A percentile compares a stretch with the other conserved stretches of the same genome.
Evolutionary conservation across 2,797 vertebrate species (phyloP).

Genomic region (Zalophus californianus): DNA sequence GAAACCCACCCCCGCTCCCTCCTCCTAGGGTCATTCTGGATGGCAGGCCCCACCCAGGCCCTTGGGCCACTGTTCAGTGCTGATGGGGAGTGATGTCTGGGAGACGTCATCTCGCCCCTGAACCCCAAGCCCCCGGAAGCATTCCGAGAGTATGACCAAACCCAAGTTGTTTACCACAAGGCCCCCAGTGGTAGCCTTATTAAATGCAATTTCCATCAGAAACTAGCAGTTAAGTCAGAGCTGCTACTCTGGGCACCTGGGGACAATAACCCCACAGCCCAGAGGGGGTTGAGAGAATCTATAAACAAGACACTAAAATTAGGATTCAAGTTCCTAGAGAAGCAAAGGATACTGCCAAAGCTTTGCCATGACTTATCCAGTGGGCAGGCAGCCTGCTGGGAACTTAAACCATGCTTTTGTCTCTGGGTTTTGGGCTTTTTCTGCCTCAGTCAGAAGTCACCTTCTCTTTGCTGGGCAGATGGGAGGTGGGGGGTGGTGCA

Average conservation of each 20-base stretch:
- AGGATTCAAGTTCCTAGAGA: background rate
- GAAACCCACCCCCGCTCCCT: background rate
- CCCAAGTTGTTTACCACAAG: background rate
- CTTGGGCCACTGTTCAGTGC: background rate
- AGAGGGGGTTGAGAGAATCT: background rate
- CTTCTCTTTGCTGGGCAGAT: background rate
- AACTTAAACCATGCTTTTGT: background rate
- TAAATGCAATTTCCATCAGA: background rate
- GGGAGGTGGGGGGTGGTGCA: fast-evolving
- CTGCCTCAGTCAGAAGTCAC: background rate
- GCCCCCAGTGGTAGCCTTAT: background rate
- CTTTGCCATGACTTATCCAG: background rate
- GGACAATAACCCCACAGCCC: background rate
- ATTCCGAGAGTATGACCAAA: background rate
- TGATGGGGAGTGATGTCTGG: background rate
- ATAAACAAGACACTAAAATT: background rate
- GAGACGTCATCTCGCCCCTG: background rate
- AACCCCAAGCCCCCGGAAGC: background rate
- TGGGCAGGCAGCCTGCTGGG: background rate
- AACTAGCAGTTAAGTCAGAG: background rate
- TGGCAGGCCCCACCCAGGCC: background rate
- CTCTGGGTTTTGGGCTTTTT: background rate
- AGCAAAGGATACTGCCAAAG: background rate
- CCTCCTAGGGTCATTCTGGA: background rate
- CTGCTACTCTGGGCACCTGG: background rate